Base-by-base conservation (phyloP, 2,888 invertebrate genomes). In the Hydroisotoma schaefferi region DNA sequence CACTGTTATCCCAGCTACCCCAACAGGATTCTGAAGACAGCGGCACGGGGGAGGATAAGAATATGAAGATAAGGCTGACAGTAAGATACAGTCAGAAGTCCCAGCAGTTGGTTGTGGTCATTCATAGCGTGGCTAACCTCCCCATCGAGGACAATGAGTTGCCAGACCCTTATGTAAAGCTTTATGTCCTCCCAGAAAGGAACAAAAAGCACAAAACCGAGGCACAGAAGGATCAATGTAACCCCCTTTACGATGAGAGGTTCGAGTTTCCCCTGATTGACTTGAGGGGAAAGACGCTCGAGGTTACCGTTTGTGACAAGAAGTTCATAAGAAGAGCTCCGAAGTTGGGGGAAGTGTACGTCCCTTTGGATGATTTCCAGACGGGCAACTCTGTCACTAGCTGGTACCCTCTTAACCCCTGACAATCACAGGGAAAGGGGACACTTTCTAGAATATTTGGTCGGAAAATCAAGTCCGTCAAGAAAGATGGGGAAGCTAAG, bases 41-140 rank as follows among this genome's bases (percentile, higher is more conserved):
- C 33, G 33, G 33, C 15, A 22, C 20, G 8, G 63, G 58, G 1
- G 65, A 57, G 0, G 67, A 61, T 37, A 60, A 61, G 18, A 61
- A 59, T 33, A 69, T 70, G 73, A 73, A 71, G 57, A 61, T 73
- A 38, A 54, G 69, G 29, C 49, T 63, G 23, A 66, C 62, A 2
- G 57, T 63, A 25, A 26, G 63, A 52, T 61, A 18, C 53, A 72
- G 72, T 57, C 69, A 71, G 64, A 66, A 67, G 73, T 82, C 91
- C 54, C 91, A 93, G 77, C 85, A 87, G 63, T 81, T 95, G 20
- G 83, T 87, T 55, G 82, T 94, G 29, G 88, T 90, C 12, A 85
- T 95, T 1, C 94, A 95, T 77, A 91, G 90, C 81, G 87, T 94
- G 69, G 85, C 86, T 90, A 92, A 82, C 73, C 89, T 90, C 1